A percentile compares a stretch with the other conserved stretches of the same genome.
phyloP scores from a whole-genome alignment of 2,888 invertebrate species.

The Drosophila hamatofila region DNA sequence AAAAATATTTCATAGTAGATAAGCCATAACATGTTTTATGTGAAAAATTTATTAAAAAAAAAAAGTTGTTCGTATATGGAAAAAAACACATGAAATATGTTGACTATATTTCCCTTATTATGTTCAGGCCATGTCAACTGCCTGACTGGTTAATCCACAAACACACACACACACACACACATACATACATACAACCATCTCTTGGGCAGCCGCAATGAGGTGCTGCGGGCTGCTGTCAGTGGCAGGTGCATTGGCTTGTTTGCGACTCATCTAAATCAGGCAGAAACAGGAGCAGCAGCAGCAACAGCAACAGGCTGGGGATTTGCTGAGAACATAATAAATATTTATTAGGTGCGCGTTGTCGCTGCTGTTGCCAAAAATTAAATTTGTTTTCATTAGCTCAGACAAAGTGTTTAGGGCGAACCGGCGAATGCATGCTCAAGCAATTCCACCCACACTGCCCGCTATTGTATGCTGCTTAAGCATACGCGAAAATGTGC shows the following conservation, averaged over 20 bases:
- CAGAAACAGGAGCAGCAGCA: not conserved
- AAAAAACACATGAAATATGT: not conserved
- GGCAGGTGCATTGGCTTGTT: slow-evolving; percentile 32
- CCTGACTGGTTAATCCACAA: slow-evolving; percentile 18
- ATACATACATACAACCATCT: not conserved
- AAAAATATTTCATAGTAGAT: not conserved
- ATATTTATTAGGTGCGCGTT: slow-evolving; percentile 66
- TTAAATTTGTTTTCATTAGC: slow-evolving; percentile 77
- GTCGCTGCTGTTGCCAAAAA: slow-evolving; percentile 51
- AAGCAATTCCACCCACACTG: slow-evolving; percentile 23
- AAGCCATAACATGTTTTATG: not conserved
- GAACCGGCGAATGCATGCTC: slow-evolving; percentile 40
- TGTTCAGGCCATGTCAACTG: slow-evolving; percentile 1
- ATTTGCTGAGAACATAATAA: slow-evolving; percentile 60
- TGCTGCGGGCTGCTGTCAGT: slow-evolving; percentile 16
- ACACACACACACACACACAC: not conserved
- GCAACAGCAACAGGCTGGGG: slow-evolving; percentile 9
- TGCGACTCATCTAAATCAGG: slow-evolving; percentile 29
- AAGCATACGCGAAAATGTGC: slow-evolving; percentile 51
- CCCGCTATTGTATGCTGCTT: slow-evolving; percentile 17
- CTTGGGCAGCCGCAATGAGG: slow-evolving; percentile 25
- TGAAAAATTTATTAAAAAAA: not conserved
- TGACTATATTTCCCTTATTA: not conserved
- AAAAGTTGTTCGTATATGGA: not conserved
- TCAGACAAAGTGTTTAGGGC: slow-evolving; percentile 61